Percentiles rank a stretch among this genome's conserved stretches.
These are phyloP conservation scores for Pseudochirops cupreus DNA, from an alignment of 2,797 vertebrate genomes.

Conservation along the genomic window DNA sequence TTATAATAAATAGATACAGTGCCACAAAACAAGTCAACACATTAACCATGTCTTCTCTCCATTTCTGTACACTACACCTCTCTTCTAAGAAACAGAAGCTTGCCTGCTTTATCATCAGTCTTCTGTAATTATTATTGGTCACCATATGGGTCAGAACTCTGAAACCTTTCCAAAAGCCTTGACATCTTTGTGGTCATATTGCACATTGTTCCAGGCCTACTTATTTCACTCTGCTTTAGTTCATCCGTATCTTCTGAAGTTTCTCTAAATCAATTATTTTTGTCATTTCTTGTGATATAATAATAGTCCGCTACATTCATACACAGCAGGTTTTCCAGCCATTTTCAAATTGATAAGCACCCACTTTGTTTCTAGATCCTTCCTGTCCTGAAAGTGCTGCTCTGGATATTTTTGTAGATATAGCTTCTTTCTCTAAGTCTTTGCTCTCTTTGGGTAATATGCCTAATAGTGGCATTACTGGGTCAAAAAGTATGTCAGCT, in stretches of 20 bases:
- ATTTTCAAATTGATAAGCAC: too few species aligned
- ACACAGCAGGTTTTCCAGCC: too few species aligned
- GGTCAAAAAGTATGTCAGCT: background rate
- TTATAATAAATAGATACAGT: background rate
- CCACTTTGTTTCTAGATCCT: background rate
- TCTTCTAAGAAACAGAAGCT: background rate
- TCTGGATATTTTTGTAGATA: background rate
- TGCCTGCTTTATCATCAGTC: background rate
- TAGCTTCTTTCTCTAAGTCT: background rate
- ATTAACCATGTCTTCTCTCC: background rate
- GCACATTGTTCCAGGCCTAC: background rate
- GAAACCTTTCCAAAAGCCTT: background rate
- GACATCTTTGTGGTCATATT: background rate
- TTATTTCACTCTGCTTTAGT: too few species aligned
- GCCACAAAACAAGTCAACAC: background rate
- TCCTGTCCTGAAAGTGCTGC: background rate
- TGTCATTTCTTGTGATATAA: too few species aligned
- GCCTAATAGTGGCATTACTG: background rate
- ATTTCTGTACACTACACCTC: background rate
- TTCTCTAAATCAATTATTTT: too few species aligned
- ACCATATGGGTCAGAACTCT: background rate
- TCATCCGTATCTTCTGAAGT: too few species aligned
- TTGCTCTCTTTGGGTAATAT: background rate
- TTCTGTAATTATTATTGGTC: background rate
- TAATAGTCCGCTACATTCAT: too few species aligned